Percentiles rank a stretch among this genome's conserved stretches.
These are phyloP conservation scores for Drosophila algonquin DNA, from an alignment of 2,888 invertebrate species.

Conservation along the genomic window DNA sequence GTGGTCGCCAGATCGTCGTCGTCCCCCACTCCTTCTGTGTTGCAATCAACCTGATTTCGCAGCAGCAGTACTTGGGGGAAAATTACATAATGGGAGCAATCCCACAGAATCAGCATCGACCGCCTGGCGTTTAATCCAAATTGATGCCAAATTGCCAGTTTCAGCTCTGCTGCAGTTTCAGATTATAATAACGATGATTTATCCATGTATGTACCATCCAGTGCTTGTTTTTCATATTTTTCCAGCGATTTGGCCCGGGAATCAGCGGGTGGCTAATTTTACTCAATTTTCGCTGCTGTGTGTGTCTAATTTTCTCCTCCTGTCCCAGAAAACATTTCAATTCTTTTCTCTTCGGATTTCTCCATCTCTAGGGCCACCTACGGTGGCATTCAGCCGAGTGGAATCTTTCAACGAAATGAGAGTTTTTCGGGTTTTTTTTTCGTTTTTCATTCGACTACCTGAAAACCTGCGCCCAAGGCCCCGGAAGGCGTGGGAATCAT, in stretches of 20 bases:
- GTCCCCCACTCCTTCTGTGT: background rate
- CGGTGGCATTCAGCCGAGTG: constrained; percentile 53
- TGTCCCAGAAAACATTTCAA: constrained; percentile 49
- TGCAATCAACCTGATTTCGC: constrained; percentile 42
- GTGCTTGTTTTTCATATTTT: constrained; percentile 29
- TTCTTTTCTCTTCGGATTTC: constrained; percentile 25
- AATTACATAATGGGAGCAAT: constrained; percentile 62
- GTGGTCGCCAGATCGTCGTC: constrained; percentile 40
- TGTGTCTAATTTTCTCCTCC: constrained; percentile 45
- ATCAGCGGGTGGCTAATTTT: constrained; percentile 69
- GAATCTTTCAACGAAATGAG: constrained; percentile 31
- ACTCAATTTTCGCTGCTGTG: constrained; percentile 53
- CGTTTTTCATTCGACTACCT: constrained; percentile 50
- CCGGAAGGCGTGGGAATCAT: constrained; percentile 66
- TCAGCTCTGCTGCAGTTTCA: constrained; percentile 22
- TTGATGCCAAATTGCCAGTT: constrained; percentile 62
- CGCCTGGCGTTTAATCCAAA: constrained; percentile 44
- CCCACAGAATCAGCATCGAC: constrained; percentile 13
- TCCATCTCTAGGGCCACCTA: constrained; percentile 64
- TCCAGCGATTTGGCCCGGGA: constrained; percentile 30
- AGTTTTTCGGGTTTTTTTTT: constrained; percentile 48
- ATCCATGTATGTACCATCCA: background rate
- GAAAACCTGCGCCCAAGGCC: constrained; percentile 29
- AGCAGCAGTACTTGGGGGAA: constrained; percentile 13
- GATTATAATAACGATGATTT: constrained; percentile 41